Conservation (phyloP, 2,888 invertebrate species). For the Ichneumoninae sp. region DNA sequence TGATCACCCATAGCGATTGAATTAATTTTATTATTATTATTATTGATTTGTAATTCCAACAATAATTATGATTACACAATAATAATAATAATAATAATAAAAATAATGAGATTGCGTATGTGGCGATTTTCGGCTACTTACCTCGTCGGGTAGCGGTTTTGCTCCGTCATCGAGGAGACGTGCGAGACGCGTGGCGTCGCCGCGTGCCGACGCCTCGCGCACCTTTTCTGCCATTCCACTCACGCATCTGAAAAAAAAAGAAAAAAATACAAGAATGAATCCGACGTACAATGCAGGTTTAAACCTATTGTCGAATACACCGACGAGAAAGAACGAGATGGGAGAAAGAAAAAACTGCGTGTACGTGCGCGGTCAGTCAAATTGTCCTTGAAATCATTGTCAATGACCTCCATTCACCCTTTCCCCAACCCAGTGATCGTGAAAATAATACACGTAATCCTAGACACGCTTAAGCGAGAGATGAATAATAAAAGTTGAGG, state of each 20-base stretch:
- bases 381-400: conserved; percentile 32
- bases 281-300: conserved; percentile 36
- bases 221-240: conserved; percentile 84
- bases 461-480: conserved; percentile 39
- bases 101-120: not conserved
- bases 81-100: too few relatives aligned
- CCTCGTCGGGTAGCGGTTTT: conserved; percentile 82
- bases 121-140: conserved; percentile 69
- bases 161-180: conserved; percentile 82
- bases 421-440: not conserved
- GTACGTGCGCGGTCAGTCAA: conserved; percentile 27
- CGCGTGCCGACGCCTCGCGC: conserved; percentile 84
- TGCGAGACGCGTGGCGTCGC: conserved; percentile 82
- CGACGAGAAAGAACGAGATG: conserved; percentile 27
- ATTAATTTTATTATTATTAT: conserved; percentile 8
- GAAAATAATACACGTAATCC: conserved; percentile 36
- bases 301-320: conserved; percentile 19
- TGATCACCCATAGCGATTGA: conserved; percentile 24
- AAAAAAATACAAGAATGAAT: conserved; percentile 19
- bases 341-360: not conserved
- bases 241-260: conserved; percentile 76
- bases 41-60: not conserved
- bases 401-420: conserved; percentile 8
- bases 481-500: conserved; percentile 43
- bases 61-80: too few relatives aligned